Evolutionary conservation across 2,888 invertebrate species (phyloP).

Genomic region (Oscheius sp.): DNA sequence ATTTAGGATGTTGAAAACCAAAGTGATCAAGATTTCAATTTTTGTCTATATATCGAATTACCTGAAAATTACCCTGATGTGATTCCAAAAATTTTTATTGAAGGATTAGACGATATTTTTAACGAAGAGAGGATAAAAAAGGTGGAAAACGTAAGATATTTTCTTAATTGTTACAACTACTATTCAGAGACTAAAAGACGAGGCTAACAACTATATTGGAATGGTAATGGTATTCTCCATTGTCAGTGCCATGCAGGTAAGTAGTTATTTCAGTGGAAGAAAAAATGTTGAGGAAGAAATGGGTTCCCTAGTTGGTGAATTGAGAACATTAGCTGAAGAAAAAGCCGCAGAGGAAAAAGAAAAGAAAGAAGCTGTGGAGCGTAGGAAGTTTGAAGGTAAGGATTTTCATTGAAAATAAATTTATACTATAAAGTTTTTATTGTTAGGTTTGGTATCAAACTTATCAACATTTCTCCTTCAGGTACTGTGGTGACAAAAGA

Average conservation of each 20-base stretch:
- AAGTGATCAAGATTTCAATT: constrained; percentile 41
- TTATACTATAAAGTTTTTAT: background rate
- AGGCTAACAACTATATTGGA: constrained; percentile 87
- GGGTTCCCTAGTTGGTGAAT: constrained; percentile 44
- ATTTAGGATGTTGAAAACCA: constrained; percentile 35
- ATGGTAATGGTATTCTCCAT: constrained; percentile 97
- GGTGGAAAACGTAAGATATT: constrained; percentile 28
- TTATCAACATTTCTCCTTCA: constrained; percentile 71
- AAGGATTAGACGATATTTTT: constrained; percentile 55
- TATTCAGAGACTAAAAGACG: constrained; percentile 37
- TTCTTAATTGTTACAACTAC: background rate
- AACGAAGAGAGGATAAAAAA: constrained; percentile 44
- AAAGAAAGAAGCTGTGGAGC: constrained; percentile 54
- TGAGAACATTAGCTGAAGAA: constrained; percentile 42
- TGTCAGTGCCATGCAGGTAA: constrained; percentile 84
- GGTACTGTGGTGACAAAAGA: constrained; percentile 94
- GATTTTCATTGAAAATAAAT: background rate
- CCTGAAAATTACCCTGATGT: constrained; percentile 64
- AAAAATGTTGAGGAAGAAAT: constrained; percentile 47
- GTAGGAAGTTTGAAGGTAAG: constrained; percentile 85
- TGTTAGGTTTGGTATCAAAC: background rate
- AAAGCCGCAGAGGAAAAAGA: constrained; percentile 47
- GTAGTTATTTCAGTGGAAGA: background rate
- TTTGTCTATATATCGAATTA: constrained; percentile 42
- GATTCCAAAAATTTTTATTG: constrained; percentile 54